phyloP scores from a whole-genome alignment of 2,113 vertebrate species.

The Stomatorhinus ivindoensis region DNA sequence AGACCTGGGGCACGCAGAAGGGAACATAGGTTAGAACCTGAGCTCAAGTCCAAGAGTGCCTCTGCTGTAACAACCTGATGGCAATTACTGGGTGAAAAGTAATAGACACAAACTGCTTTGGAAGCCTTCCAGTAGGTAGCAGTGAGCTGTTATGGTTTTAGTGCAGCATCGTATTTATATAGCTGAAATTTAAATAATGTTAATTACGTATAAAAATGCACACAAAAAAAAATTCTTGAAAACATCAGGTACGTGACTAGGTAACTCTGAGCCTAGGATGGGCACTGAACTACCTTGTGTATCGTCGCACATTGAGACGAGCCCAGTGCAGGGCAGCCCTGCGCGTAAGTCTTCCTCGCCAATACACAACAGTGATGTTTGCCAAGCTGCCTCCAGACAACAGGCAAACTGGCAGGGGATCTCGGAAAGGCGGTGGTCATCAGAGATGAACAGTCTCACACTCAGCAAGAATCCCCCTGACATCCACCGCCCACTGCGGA shows the following conservation, averaged over 20 bases:
- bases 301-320: neutral
- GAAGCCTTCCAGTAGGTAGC: neutral
- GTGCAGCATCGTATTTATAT: neutral
- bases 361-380: neutral
- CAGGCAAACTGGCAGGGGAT: neutral
- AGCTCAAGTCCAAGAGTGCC: neutral
- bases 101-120: neutral
- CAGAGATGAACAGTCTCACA: neutral
- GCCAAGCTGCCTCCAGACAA: neutral
- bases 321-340: neutral
- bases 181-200: neutral
- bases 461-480: neutral
- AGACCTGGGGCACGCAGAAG: constrained; percentile 62
- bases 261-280: neutral
- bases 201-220: neutral
- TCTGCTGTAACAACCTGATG: neutral
- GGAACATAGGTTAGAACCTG: neutral
- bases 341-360: neutral
- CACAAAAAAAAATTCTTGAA: neutral
- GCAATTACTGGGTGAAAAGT: neutral
- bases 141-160: neutral
- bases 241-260: neutral
- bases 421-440: neutral
- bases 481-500: neutral
- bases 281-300: neutral